A percentile compares a stretch with the other conserved stretches of the same genome.
These are phyloP conservation scores for Dromococcyx pavoninus DNA, from an alignment of 2,797 vertebrate species.

Conservation along the genomic window DNA sequence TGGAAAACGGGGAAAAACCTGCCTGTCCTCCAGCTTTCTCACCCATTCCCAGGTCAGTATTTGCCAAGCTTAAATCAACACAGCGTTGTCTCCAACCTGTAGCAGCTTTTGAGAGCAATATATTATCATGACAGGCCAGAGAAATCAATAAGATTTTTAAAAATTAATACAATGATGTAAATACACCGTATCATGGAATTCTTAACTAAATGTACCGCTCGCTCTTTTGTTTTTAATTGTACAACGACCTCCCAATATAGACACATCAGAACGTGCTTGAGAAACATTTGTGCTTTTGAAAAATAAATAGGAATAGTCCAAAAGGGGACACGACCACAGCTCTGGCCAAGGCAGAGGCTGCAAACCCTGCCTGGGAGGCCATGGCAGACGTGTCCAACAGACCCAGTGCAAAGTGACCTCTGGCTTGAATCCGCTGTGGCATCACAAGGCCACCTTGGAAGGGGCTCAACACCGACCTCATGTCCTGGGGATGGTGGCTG, in stretches of 20 bases:
- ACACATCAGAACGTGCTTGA: neutral
- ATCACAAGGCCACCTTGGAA: neutral
- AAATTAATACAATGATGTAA: neutral
- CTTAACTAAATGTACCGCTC: too few species aligned
- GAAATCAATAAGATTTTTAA: neutral
- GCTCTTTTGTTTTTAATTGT: neutral
- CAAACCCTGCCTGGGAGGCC: neutral
- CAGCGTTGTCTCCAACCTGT: neutral
- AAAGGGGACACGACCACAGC: neutral
- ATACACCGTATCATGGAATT: neutral
- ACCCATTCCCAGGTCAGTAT: neutral
- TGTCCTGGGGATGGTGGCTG: rapidly evolving
- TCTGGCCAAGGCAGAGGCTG: neutral
- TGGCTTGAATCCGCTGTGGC: rapidly evolving
- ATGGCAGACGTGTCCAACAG: rapidly evolving
- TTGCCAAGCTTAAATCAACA: neutral
- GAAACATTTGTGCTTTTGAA: neutral
- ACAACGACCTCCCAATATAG: neutral
- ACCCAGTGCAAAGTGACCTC: neutral
- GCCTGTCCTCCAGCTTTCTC: neutral
- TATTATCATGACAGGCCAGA: neutral
- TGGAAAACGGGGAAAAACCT: rapidly evolving
- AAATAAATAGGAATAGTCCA: neutral
- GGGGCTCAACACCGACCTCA: neutral
- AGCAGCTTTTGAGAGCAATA: neutral